Evolutionary conservation across 2,888 invertebrate genomes (phyloP).

Genomic region (Aspidiotus destructor): DNA sequence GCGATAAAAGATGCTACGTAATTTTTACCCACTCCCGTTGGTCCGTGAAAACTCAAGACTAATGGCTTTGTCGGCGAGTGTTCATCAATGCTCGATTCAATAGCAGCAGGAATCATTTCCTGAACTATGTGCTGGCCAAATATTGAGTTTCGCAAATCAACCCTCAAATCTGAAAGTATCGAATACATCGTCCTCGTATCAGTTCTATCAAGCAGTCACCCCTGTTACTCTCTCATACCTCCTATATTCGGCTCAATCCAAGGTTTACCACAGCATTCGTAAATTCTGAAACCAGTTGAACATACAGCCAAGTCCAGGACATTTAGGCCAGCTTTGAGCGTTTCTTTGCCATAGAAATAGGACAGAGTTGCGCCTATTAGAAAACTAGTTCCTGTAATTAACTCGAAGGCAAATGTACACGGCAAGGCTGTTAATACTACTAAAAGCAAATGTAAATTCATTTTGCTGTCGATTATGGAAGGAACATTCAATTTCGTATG

Average conservation of each 20-base stretch:
- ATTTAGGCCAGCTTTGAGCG: neutral
- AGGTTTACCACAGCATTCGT: constrained; percentile 17
- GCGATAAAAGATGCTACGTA: constrained; percentile 69
- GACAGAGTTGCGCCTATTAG: constrained; percentile 9
- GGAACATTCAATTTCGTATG: no score
- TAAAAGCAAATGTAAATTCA: no score
- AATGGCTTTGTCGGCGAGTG: constrained; percentile 61
- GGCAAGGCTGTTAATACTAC: no score
- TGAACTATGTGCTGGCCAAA: constrained; percentile 76
- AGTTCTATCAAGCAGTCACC: neutral
- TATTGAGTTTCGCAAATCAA: constrained; percentile 46
- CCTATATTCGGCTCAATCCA: constrained; percentile 2
- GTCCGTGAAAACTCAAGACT: constrained; percentile 87
- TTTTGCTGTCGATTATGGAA: no score
- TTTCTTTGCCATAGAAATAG: constrained; percentile 10
- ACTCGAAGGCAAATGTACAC: neutral
- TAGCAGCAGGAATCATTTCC: constrained; percentile 56
- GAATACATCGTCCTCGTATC: neutral
- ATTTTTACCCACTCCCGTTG: constrained; percentile 89
- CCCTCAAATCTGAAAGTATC: constrained; percentile 46
- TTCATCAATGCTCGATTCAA: constrained; percentile 52
- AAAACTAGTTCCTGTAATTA: neutral
- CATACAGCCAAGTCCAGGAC: constrained; percentile 1
- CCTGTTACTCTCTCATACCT: neutral
- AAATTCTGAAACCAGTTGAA: constrained; percentile 6